These are phyloP conservation scores for Speoplatyrhinus poulsoni DNA, from an alignment of 2,113 vertebrate species.

Conservation along the genomic window DNA sequence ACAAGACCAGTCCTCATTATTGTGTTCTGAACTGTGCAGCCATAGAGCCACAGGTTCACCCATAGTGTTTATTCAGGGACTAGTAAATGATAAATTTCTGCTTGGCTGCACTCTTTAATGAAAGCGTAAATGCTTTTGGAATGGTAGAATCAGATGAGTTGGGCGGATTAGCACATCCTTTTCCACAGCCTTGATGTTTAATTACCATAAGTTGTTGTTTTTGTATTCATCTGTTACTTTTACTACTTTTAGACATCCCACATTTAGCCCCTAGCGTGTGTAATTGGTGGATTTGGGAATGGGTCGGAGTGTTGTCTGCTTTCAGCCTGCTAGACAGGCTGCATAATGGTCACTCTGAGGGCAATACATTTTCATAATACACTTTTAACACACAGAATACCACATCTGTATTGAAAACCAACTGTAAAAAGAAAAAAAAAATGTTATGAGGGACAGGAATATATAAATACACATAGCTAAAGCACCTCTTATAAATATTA, in stretches of 20 bases:
- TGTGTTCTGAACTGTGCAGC: constrained; percentile 50
- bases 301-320: constrained; percentile 11
- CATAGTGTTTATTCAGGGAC: constrained; percentile 60
- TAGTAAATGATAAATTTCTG: constrained; percentile 73
- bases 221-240: constrained; percentile 61
- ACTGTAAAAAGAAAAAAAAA: constrained; percentile 13
- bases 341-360: constrained; percentile 36
- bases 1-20: constrained; percentile 60
- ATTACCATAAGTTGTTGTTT: constrained; percentile 66
- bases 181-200: constrained; percentile 73
- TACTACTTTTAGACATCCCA: constrained; percentile 38
- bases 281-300: constrained; percentile 42
- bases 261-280: constrained; percentile 38
- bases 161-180: constrained; percentile 71
- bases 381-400: not conserved
- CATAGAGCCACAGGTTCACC: constrained; percentile 68
- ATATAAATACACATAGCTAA: not conserved
- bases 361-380: constrained; percentile 27
- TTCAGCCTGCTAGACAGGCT: constrained; percentile 27
- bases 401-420: not conserved
- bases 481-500: not conserved
- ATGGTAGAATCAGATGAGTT: constrained; percentile 70
- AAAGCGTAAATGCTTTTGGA: constrained; percentile 78
- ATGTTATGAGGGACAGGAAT: not conserved
- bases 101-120: constrained; percentile 79